These are phyloP conservation scores for Hippocampus zosterae DNA, from an alignment of 2,113 vertebrate species.

Conservation along the genomic window DNA sequence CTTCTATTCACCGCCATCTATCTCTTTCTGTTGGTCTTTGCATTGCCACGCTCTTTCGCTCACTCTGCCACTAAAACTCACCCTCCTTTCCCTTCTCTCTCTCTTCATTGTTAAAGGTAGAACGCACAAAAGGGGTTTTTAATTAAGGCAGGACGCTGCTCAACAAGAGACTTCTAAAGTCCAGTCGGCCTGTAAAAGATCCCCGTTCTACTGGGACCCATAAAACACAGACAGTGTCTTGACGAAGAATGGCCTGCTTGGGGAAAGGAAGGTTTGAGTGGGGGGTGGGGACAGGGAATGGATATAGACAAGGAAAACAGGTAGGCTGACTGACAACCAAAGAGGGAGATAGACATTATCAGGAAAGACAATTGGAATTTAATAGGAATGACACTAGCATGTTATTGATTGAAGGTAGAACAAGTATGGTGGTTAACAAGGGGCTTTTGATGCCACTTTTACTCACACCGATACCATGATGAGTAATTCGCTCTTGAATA, in stretches of 20 bases:
- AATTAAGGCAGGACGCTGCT: slow-evolving; percentile 72
- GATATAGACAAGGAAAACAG: slow-evolving; percentile 42
- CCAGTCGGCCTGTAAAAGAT: slow-evolving; percentile 72
- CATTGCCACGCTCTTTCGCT: slow-evolving; percentile 46
- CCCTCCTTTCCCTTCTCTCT: slow-evolving; percentile 41
- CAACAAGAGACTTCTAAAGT: slow-evolving; percentile 71
- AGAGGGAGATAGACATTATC: slow-evolving; percentile 15
- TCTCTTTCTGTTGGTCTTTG: slow-evolving; percentile 45
- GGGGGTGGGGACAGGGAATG: slow-evolving; percentile 24
- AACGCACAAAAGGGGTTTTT: slow-evolving; percentile 71
- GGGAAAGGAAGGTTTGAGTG: slow-evolving; percentile 14
- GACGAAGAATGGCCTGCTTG: slow-evolving; percentile 40
- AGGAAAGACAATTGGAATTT: slow-evolving; percentile 58
- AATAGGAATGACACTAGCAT: no score
- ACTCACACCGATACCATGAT: no score
- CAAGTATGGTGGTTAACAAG: no score
- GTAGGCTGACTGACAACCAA: slow-evolving; percentile 27
- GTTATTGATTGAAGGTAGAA: no score
- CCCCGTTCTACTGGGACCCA: slow-evolving; percentile 64
- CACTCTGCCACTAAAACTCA: slow-evolving; percentile 41
- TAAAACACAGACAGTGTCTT: slow-evolving; percentile 64
- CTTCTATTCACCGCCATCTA: slow-evolving; percentile 69
- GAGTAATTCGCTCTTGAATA: no score
- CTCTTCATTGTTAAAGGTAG: slow-evolving; percentile 67
- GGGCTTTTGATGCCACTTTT: no score